Conservation (phyloP, 2,888 invertebrate species). For the Tenthredo mesomela region DNA sequence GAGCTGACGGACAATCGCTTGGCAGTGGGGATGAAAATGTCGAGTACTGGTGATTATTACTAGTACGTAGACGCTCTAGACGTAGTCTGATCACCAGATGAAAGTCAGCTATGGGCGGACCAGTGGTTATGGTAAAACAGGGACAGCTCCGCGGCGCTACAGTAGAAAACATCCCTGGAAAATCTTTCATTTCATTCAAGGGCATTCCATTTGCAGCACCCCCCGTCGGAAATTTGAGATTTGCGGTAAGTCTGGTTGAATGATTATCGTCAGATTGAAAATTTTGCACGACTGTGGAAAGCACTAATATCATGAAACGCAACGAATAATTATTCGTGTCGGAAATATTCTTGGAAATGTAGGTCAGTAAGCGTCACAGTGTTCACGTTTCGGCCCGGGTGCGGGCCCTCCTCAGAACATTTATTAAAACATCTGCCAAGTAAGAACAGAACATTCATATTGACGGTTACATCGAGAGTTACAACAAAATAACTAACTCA, state of each 20-base stretch:
- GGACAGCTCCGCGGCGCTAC: constrained; percentile 40
- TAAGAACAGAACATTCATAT: too few species aligned
- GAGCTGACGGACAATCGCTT: neutral
- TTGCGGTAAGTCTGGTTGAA: constrained; percentile 13
- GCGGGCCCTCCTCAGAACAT: too few species aligned
- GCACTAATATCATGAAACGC: too few species aligned
- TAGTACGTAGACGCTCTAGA: neutral
- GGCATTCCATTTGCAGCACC: constrained; percentile 38
- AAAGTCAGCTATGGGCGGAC: constrained; percentile 5
- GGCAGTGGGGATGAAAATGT: neutral
- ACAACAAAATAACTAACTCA: too few species aligned
- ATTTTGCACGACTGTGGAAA: too few species aligned
- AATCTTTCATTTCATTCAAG: constrained; percentile 48
- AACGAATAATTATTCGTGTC: too few species aligned
- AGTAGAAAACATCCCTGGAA: constrained; percentile 26
- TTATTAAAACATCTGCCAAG: too few species aligned
- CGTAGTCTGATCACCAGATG: neutral
- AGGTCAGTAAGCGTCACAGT: too few species aligned
- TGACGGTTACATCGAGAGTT: too few species aligned
- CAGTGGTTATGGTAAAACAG: constrained; percentile 48
- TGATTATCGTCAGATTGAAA: too few species aligned
- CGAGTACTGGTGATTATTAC: neutral
- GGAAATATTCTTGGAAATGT: too few species aligned
- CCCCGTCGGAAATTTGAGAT: constrained; percentile 25
- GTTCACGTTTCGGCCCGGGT: too few species aligned